A percentile compares a stretch with the other conserved stretches of the same genome.
Evolutionary conservation across 1,140 invertebrate genomes (phyloP).

Genomic region (Epicauta chinensis): DNA sequence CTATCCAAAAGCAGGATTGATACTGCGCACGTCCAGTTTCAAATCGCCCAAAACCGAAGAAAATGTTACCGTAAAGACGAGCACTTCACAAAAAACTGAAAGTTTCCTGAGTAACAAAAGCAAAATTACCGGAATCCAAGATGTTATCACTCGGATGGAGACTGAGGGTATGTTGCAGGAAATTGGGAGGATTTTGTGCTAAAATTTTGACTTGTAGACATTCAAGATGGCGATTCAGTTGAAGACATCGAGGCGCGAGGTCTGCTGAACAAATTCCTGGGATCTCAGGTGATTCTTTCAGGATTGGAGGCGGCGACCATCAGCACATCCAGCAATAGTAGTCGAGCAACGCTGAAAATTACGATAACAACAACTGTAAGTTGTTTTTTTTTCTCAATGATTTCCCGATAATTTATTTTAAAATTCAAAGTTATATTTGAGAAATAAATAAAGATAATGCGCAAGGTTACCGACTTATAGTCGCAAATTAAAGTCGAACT

Average conservation of each 20-base stretch:
- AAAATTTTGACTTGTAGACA: too few species aligned
- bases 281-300: slow-evolving; percentile 66
- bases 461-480: slow-evolving; percentile 15
- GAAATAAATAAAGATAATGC: background rate
- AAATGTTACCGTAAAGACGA: slow-evolving; percentile 3
- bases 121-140: slow-evolving; percentile 63
- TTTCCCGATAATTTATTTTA: too few species aligned
- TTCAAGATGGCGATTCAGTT: slow-evolving; percentile 52
- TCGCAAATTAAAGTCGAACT: slow-evolving; percentile 14
- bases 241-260: slow-evolving; percentile 65
- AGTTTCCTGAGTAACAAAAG: slow-evolving; percentile 63
- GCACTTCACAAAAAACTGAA: slow-evolving; percentile 13
- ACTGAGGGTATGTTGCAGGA: slow-evolving; percentile 43
- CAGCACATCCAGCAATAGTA: background rate
- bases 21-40: slow-evolving; percentile 55
- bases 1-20: slow-evolving; percentile 61
- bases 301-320: slow-evolving; percentile 51
- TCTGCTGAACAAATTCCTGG: slow-evolving; percentile 72
- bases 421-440: too few species aligned
- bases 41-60: slow-evolving; percentile 42
- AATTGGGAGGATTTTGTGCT: too few species aligned
- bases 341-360: slow-evolving; percentile 7
- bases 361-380: slow-evolving; percentile 30
- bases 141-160: slow-evolving; percentile 67
- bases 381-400: slow-evolving; percentile 12